phyloP scores from a whole-genome alignment of 1,140 invertebrate genomes.

The Armadillidium nasatum region DNA sequence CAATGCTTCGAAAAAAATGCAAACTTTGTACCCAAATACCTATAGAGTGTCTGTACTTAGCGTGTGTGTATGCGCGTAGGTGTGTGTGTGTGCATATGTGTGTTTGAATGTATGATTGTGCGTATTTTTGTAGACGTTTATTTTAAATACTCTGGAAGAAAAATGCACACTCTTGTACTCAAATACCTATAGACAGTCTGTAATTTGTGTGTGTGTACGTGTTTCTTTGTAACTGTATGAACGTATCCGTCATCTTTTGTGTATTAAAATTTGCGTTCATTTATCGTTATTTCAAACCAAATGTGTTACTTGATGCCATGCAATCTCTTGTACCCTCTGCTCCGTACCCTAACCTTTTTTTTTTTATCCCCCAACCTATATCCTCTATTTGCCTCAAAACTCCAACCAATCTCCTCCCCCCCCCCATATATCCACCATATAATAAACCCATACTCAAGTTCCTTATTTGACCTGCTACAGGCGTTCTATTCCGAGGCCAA shows the following conservation, averaged over 20 bases:
- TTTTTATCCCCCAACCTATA: not conserved
- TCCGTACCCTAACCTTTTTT: not conserved
- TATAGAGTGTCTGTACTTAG: too few relatives aligned
- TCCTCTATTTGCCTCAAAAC: not conserved
- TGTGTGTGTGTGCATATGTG: too few relatives aligned
- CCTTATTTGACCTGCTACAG: not conserved
- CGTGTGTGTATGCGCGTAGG: too few relatives aligned
- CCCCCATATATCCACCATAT: not conserved
- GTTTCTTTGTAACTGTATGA: too few relatives aligned
- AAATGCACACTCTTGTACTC: too few relatives aligned
- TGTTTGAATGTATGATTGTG: too few relatives aligned
- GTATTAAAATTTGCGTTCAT: not conserved
- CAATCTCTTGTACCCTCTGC: not conserved
- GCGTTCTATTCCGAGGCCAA: not conserved
- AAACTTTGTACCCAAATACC: too few relatives aligned
- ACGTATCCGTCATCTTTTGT: not conserved
- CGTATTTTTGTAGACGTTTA: too few relatives aligned
- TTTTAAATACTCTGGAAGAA: too few relatives aligned
- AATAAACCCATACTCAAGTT: not conserved
- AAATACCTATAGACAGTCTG: not conserved
- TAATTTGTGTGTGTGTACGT: not conserved
- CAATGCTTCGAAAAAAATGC: too few relatives aligned
- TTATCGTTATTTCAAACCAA: not conserved
- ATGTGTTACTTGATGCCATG: conserved; percentile 12
- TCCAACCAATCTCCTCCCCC: not conserved